Evolutionary conservation across 2,888 invertebrate genomes (phyloP), one percentile per base, ranked within the genome.

Genomic region (Trypoxylon attenuatum): DNA sequence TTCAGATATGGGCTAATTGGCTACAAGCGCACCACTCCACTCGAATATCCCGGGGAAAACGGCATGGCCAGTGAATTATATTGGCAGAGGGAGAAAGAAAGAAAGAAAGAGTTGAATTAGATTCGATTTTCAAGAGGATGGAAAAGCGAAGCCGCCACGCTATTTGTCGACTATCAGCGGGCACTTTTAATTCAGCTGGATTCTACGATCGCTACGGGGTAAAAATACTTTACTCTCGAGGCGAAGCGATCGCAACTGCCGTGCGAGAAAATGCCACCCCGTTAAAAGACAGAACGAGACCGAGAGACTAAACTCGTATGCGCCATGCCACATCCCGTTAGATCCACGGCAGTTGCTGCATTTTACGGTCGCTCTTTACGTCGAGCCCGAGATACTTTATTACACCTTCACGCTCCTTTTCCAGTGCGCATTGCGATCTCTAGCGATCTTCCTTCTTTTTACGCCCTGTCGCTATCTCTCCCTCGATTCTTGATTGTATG

Each of bases 361-460:
- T 76, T 75, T 75, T 75, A 75, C 76, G 65, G 57, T 46, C 49
- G 47, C 59, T 76, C 76, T 75, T 70, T 70, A 61, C 58, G 68
- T 64, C 62, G 39, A 56, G 52, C 59, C 18, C 23, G 19, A 15
- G 62, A 70, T 70, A 70, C 65, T 76, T 76, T 73, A 75, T 76
- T 68, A 61, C 59, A 42, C 42, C 45, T 63, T 57, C 53, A 23
- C 33, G 21, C 55, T 55, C 42, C 45, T 49, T 43, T 54, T 53
- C 58, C n/a, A n/a, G n/a, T 8, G 6, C 33, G 3, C 33, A 1
- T 33, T 13, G 0, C 33, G n/a, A n/a, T n/a, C n/a, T n/a, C 33
- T 4, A 33, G 10, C 33, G 33, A 33, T 33, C 27, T 22, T 42
- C 21, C 29, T 39, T 22, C 41, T 13, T 43, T 52, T 45, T 38